Evolutionary conservation across 2,113 vertebrate species (phyloP).

Genomic region (Paradisaea rubra): DNA sequence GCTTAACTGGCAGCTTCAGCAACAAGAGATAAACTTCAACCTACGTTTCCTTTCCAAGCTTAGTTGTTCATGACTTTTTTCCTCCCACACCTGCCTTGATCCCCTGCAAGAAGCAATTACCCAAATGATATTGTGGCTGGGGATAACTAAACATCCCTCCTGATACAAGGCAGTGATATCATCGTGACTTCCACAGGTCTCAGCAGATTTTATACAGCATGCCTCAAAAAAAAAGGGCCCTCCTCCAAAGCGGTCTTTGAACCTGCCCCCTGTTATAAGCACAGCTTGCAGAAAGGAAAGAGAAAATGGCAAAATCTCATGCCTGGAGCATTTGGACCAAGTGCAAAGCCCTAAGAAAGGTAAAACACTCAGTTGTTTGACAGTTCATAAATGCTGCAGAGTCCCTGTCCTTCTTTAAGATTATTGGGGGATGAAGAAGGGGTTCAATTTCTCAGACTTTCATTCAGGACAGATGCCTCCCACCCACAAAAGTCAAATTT

Average conservation of each 20-base stretch:
- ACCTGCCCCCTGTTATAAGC: neutral
- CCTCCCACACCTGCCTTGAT: neutral
- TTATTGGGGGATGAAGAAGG: neutral
- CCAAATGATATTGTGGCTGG: neutral
- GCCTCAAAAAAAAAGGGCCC: neutral
- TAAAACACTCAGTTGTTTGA: neutral
- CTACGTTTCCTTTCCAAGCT: neutral
- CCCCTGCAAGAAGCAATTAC: slow-evolving; percentile 34
- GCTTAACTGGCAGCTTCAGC: slow-evolving; percentile 27
- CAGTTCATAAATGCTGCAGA: neutral
- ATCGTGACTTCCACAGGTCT: neutral
- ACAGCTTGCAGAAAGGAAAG: neutral
- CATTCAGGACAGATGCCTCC: neutral
- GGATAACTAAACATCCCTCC: slow-evolving; percentile 9
- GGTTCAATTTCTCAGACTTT: neutral
- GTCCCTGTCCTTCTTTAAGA: neutral
- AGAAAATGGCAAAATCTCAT: neutral
- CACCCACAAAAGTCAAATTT: neutral
- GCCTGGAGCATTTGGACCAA: neutral
- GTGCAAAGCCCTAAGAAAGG: neutral
- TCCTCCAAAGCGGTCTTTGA: neutral
- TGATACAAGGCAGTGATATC: neutral
- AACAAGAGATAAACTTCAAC: slow-evolving; percentile 43
- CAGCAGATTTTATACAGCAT: neutral
- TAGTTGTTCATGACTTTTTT: neutral